These are phyloP conservation scores for Panthera uncia DNA, from an alignment of 2,113 vertebrate species.

Conservation along the genomic window DNA sequence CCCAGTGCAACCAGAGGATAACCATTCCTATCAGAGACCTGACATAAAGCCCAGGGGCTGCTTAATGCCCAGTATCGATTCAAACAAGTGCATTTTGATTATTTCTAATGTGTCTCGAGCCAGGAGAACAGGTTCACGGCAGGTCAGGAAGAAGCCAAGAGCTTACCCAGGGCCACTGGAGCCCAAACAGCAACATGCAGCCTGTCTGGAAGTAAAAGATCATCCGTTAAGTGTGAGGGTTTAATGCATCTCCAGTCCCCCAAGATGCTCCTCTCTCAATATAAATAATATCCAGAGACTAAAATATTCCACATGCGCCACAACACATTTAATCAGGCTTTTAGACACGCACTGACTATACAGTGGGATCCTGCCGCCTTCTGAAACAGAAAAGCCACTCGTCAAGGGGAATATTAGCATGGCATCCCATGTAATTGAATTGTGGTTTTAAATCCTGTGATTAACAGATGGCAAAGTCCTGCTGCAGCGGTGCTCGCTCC, in stretches of 20 bases:
- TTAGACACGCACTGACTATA: background rate
- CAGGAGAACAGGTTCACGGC: background rate
- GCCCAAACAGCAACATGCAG: background rate
- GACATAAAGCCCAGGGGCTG: constrained; percentile 54
- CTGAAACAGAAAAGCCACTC: constrained; percentile 37
- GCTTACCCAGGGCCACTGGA: background rate
- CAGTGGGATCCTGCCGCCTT: constrained; percentile 30
- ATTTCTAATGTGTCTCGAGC: constrained; percentile 54
- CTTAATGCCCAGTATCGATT: constrained; percentile 63
- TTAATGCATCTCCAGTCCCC: background rate
- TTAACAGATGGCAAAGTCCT: constrained; percentile 27
- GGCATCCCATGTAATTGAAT: constrained; percentile 21
- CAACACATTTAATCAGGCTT: constrained; percentile 46
- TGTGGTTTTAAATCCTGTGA: constrained; percentile 18
- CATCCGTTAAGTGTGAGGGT: background rate
- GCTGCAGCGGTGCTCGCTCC: background rate
- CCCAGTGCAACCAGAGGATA: constrained; percentile 14
- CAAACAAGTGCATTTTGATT: constrained; percentile 49
- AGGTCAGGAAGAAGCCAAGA: constrained; percentile 55
- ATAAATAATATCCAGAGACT: constrained; percentile 58
- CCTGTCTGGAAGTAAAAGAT: constrained; percentile 14
- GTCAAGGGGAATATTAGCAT: background rate
- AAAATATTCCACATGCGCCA: background rate
- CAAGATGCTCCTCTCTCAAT: background rate
- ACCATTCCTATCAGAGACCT: constrained; percentile 42